Evolutionary conservation across 2,888 invertebrate genomes (phyloP).

Genomic region (Epsilonema sp.): DNA sequence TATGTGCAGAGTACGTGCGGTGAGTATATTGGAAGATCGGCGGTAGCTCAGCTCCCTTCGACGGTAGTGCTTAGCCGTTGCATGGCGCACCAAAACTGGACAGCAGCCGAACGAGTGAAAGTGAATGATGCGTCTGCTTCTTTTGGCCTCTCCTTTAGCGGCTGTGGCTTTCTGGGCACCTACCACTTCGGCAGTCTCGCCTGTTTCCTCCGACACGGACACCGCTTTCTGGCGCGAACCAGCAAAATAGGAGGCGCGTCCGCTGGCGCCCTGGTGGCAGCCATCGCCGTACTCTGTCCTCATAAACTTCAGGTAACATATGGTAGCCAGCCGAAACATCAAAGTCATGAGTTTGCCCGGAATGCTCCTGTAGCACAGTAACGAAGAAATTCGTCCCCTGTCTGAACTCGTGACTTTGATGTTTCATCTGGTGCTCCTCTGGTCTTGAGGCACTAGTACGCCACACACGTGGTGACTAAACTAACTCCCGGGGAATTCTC

Average conservation of each 20-base stretch:
- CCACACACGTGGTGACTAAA: too few species aligned
- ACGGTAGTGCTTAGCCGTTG: too few species aligned
- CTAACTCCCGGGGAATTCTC: background rate
- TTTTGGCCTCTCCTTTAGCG: constrained; percentile 56
- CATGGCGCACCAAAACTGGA: too few species aligned
- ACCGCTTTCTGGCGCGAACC: constrained; percentile 10
- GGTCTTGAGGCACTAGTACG: background rate
- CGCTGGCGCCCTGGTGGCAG: constrained; percentile 49
- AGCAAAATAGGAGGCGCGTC: constrained; percentile 50
- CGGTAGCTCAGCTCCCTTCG: too few species aligned
- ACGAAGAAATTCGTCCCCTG: background rate
- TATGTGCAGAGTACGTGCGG: too few species aligned
- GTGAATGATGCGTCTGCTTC: background rate
- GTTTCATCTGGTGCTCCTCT: background rate
- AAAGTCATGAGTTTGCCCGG: too few species aligned
- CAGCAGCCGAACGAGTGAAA: too few species aligned
- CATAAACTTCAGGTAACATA: constrained; percentile 2
- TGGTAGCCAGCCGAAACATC: background rate
- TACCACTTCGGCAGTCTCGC: constrained; percentile 93
- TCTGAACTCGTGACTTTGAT: too few species aligned
- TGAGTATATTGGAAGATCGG: too few species aligned
- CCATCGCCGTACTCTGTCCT: constrained; percentile 2
- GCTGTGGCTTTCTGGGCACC: constrained; percentile 91
- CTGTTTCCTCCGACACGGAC: constrained; percentile 71
- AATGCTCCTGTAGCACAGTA: background rate